These are phyloP conservation scores for Melanotus villosus DNA, from an alignment of 2,888 invertebrate genomes.

Conservation along the genomic window DNA sequence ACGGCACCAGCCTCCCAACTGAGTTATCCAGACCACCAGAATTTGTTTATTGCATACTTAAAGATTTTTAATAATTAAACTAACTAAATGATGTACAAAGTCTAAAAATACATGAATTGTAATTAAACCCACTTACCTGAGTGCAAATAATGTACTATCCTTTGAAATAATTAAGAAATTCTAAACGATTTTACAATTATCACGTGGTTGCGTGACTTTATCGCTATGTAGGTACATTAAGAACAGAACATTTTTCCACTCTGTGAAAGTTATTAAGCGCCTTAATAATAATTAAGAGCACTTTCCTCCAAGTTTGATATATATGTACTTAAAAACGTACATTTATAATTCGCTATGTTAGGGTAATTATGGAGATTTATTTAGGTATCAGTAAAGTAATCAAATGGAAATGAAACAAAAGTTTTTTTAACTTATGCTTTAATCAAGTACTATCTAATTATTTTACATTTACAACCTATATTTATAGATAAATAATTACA, in stretches of 20 bases:
- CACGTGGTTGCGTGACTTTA: neutral
- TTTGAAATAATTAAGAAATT: too few species aligned
- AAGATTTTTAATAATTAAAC: too few species aligned
- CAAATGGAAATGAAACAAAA: constrained; percentile 31
- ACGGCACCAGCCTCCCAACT: too few species aligned
- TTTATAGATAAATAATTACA: constrained; percentile 45
- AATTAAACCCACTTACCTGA: too few species aligned
- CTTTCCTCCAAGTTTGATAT: neutral
- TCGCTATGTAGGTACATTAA: neutral
- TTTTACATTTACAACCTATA: constrained; percentile 41
- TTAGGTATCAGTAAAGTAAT: neutral
- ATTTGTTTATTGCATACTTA: too few species aligned
- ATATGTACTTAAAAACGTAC: too few species aligned
- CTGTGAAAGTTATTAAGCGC: constrained; percentile 1
- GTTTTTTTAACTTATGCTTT: constrained; percentile 31
- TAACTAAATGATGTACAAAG: too few species aligned
- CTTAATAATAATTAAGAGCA: neutral
- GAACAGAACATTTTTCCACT: neutral
- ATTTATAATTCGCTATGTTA: too few species aligned
- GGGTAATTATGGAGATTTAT: neutral
- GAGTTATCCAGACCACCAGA: too few species aligned
- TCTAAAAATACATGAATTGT: too few species aligned
- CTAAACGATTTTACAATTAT: neutral
- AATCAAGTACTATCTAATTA: constrained; percentile 39
- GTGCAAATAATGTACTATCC: too few species aligned